Evolutionary conservation across 1,140 invertebrate species (phyloP).

Genomic region (Drosophila miranda): DNA sequence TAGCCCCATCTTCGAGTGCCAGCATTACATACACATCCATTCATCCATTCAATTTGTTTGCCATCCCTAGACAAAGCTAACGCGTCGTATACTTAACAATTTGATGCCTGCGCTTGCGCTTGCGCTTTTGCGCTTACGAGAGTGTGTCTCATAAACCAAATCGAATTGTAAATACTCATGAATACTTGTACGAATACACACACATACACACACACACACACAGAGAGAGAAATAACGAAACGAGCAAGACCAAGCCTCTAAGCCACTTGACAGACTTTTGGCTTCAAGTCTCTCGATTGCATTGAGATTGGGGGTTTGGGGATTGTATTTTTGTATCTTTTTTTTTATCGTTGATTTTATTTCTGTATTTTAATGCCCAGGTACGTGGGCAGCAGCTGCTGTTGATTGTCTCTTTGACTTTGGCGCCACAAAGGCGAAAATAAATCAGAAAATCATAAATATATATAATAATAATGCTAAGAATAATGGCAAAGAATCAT

Average conservation of each 20-base stretch:
- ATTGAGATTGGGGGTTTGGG: constrained; percentile 44
- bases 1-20: not conserved
- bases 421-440: constrained; percentile 68
- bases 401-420: constrained; percentile 79
- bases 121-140: constrained; percentile 31
- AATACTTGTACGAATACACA: constrained; percentile 20
- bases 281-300: constrained; percentile 48
- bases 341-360: constrained; percentile 20
- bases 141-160: constrained; percentile 55
- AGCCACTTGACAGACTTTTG: constrained; percentile 71
- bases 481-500: constrained; percentile 55
- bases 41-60: constrained; percentile 54
- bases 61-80: constrained; percentile 56
- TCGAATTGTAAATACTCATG: constrained; percentile 70
- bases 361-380: constrained; percentile 20
- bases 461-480: constrained; percentile 46
- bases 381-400: constrained; percentile 74
- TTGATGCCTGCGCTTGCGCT: constrained; percentile 41
- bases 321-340: constrained; percentile 1
- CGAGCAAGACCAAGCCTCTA: constrained; percentile 60
- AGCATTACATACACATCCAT: constrained; percentile 6
- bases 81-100: constrained; percentile 71
- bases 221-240: constrained; percentile 27
- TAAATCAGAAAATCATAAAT: constrained; percentile 57
- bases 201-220: constrained; percentile 19